These are phyloP conservation scores for Nothura maculosa DNA, from an alignment of 2,797 vertebrate species.

Conservation along the genomic window DNA sequence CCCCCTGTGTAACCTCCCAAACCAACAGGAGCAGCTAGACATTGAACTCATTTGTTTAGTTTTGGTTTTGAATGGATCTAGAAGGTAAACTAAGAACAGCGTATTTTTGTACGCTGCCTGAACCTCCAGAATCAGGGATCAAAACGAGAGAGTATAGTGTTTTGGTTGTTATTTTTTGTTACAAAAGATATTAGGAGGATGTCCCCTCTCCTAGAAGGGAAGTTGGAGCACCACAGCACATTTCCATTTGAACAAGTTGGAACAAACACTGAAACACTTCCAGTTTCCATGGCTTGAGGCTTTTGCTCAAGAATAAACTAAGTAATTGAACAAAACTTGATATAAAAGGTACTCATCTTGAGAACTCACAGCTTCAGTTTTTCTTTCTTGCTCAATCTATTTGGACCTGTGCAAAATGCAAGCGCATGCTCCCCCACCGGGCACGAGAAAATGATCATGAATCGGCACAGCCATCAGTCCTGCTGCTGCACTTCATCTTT, in stretches of 20 bases:
- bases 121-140: background rate
- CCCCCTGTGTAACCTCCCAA: background rate
- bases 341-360: background rate
- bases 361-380: background rate
- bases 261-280: background rate
- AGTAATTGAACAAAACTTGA: background rate
- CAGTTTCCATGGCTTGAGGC: background rate
- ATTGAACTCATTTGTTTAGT: background rate
- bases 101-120: background rate
- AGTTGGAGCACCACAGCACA: background rate
- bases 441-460: too few relatives aligned
- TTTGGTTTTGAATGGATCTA: background rate
- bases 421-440: background rate
- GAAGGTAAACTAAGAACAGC: background rate
- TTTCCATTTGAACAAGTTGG: background rate
- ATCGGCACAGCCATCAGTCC: constrained; percentile 12
- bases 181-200: background rate
- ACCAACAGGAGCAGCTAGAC: constrained; percentile 21
- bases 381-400: background rate
- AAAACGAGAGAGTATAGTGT: background rate
- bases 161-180: background rate
- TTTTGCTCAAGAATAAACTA: background rate
- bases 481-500: constrained; percentile 39
- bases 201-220: background rate
- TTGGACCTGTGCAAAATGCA: background rate